A percentile compares a stretch with the other conserved stretches of the same genome.
Evolutionary conservation across 2,113 vertebrate genomes (phyloP).

Genomic region (Otocyon megalotis): DNA sequence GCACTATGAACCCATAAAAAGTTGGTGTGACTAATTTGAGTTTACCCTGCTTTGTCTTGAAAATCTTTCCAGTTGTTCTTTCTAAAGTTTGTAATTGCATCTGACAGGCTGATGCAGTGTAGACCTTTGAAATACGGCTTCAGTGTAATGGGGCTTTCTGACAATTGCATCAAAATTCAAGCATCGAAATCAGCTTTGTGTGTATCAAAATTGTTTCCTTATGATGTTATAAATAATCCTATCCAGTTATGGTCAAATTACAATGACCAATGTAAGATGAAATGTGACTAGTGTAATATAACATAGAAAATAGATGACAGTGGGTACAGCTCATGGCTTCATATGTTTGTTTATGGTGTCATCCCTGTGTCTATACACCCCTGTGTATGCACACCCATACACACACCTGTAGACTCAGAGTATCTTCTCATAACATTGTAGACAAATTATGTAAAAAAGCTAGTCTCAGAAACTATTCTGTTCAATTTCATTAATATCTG

Average conservation of each 20-base stretch:
- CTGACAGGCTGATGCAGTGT: neutral
- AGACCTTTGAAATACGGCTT: neutral
- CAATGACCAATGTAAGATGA: neutral
- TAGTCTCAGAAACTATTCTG: neutral
- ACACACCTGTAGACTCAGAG: neutral
- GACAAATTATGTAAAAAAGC: neutral
- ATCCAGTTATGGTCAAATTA: neutral
- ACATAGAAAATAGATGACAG: neutral
- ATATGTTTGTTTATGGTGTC: neutral
- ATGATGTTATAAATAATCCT: neutral
- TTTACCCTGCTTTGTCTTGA: slow-evolving; percentile 28
- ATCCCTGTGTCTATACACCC: neutral
- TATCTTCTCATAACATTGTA: neutral
- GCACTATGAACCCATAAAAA: slow-evolving; percentile 47
- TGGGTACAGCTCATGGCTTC: neutral
- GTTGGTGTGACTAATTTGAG: slow-evolving; percentile 36
- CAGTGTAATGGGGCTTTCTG: neutral
- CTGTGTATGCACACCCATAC: fast-evolving
- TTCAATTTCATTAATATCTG: neutral
- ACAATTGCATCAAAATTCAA: neutral
- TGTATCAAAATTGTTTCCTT: neutral
- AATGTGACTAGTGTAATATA: neutral
- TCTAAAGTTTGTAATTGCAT: neutral
- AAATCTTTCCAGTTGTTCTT: neutral
- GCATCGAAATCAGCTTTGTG: neutral